A percentile compares a stretch with the other conserved stretches of the same genome.
Evolutionary conservation across 2,113 vertebrate genomes (phyloP).

Genomic region (Sturnira hondurensis): DNA sequence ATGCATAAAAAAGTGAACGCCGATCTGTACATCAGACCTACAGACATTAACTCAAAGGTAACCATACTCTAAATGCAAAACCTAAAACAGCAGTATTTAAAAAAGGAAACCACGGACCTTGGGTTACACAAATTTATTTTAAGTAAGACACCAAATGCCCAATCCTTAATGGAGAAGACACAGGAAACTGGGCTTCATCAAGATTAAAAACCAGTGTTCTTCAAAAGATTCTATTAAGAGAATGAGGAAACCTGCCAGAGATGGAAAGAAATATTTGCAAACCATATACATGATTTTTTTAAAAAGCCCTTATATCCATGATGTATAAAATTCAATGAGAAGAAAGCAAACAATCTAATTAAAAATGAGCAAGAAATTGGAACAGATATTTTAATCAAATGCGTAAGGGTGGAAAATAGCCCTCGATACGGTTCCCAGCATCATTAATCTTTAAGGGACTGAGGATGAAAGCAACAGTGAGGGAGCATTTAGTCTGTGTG

Average conservation of each 20-base stretch:
- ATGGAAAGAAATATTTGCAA: neutral
- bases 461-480: neutral
- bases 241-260: neutral
- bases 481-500: neutral
- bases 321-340: neutral
- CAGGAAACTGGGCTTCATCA: neutral
- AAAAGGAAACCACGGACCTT: neutral
- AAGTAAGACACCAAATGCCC: neutral
- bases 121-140: neutral
- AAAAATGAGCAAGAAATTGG: neutral
- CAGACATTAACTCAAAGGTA: neutral
- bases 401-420: neutral
- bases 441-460: neutral
- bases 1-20: neutral
- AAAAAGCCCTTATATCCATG: neutral
- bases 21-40: neutral
- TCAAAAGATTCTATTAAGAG: neutral
- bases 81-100: neutral
- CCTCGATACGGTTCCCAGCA: neutral
- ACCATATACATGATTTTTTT: neutral
- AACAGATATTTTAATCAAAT: neutral
- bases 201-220: neutral
- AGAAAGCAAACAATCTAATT: neutral
- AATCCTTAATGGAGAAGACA: neutral
- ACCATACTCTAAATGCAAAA: neutral